Evolutionary conservation across 1,140 invertebrate genomes (phyloP).

Genomic region (Heliconius eleuchia): DNA sequence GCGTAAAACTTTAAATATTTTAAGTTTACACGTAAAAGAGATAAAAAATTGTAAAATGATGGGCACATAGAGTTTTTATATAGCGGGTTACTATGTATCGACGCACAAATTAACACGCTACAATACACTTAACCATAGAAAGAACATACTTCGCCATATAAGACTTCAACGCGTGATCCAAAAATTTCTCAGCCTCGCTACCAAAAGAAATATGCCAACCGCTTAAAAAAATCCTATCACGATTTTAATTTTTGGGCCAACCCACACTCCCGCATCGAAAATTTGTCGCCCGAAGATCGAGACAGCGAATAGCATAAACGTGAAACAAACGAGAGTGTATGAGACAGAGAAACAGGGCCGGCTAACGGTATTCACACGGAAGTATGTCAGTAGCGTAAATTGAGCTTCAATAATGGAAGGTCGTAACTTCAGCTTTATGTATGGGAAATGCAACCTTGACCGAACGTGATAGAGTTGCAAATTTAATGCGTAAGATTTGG

Average conservation of each 20-base stretch:
- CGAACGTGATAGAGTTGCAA: slow-evolving; percentile 51
- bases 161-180: slow-evolving; percentile 14
- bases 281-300: slow-evolving; percentile 70
- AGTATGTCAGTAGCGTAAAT: slow-evolving; percentile 79
- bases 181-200: slow-evolving; percentile 1
- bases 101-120: not conserved
- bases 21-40: not conserved
- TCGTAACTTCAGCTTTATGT: slow-evolving; percentile 48
- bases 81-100: not conserved
- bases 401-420: slow-evolving; percentile 45
- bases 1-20: not conserved
- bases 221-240: slow-evolving; percentile 72
- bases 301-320: slow-evolving; percentile 44
- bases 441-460: slow-evolving; percentile 67
- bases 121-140: not conserved
- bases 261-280: slow-evolving; percentile 76
- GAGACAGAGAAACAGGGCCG: slow-evolving; percentile 73
- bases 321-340: slow-evolving; percentile 69
- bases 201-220: slow-evolving; percentile 10
- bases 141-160: slow-evolving; percentile 9
- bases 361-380: slow-evolving; percentile 75
- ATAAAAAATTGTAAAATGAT: no score
- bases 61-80: no score
- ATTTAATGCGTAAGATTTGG: slow-evolving; percentile 45
- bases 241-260: slow-evolving; percentile 74